Base-by-base conservation (phyloP, 2,113 vertebrate genomes). In the Anoura caudifer region DNA sequence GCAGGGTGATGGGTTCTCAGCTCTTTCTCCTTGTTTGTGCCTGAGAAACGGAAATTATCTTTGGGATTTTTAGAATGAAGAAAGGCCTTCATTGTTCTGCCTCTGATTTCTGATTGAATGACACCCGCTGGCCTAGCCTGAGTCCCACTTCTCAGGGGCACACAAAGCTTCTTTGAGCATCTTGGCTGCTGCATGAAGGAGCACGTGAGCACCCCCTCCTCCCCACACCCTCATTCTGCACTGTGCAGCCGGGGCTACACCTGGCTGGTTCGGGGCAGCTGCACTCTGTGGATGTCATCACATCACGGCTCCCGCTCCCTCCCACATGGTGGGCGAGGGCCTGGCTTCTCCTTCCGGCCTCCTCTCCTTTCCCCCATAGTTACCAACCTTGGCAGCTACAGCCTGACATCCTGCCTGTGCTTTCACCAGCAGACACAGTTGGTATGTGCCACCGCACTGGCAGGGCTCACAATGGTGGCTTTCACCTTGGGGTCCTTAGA, bases 101-200 rank as follows among this genome's bases (percentile, higher is more conserved):
- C 69, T 50, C 81, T 65, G 63, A 31, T 80, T 52, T 47, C 82
- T 43, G 65, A 65, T 4, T 28, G 54, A 92, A 47, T 59, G 36
- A 56, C 38, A 47, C 14, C 72, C n/a, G 28, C 59, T 65, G 83
- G 87, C 65, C 24, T 41, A 43, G 12, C 69, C 73, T 38, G 14
- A 31, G 24, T 52, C 45, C 69, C 0, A 0, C 38, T 41, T 65
- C 63, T 81, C 33, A 63, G 81, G n/a, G 16, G 1, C 20, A 90
- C 45, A 95, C 81, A 96, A 13, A 79, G 83, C 75, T 90, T 12
- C 84, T 94, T 90, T 95, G 24, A 91, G 94, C 33, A 26, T 15
- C 54, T 45, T 7, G 43, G 91, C 65, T 28, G 26, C 47, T 52
- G 36, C 17, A n/a, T 52, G 77, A 61, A 75, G 52, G 41, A 81